Percentiles rank a stretch among this genome's conserved stretches.
These are phyloP conservation scores for Ceyx melanurus DNA, from an alignment of 2,113 vertebrate species.

Conservation along the genomic window DNA sequence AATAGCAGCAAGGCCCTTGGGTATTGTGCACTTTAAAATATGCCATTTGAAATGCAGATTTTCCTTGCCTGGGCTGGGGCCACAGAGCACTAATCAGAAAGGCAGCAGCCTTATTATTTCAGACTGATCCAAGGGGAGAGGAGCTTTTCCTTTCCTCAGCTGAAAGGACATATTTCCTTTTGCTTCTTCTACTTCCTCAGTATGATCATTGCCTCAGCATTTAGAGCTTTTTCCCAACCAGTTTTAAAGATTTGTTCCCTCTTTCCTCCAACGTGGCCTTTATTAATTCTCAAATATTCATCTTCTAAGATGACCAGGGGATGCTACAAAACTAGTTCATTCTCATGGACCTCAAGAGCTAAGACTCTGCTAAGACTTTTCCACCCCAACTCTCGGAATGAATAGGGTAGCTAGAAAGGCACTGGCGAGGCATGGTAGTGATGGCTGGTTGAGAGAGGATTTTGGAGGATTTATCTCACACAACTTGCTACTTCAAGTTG, in stretches of 20 bases:
- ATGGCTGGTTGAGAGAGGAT: not conserved
- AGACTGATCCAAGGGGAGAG: constrained; percentile 30
- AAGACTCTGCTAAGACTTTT: not conserved
- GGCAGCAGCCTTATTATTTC: constrained; percentile 43
- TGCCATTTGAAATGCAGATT: constrained; percentile 71
- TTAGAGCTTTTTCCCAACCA: not conserved
- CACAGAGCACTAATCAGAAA: constrained; percentile 54
- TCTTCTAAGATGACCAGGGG: not conserved
- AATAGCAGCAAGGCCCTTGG: constrained; percentile 54
- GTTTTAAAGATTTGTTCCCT: not conserved
- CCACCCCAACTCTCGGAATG: not conserved
- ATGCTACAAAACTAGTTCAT: not conserved
- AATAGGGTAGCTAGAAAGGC: not conserved
- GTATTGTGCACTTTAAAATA: constrained; percentile 65
- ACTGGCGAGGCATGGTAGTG: not conserved
- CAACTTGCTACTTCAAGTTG: not conserved
- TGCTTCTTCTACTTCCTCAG: constrained; percentile 3
- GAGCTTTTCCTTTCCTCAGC: constrained; percentile 8
- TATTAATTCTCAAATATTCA: not conserved
- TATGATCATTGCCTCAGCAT: not conserved
- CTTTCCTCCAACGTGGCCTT: not conserved
- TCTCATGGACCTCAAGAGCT: not conserved
- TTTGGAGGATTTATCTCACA: not conserved
- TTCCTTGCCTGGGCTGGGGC: constrained; percentile 17
- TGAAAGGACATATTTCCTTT: constrained; percentile 14